Base-by-base conservation (phyloP, 2,888 invertebrate species). In the Eudasyphora cyanicolor region DNA sequence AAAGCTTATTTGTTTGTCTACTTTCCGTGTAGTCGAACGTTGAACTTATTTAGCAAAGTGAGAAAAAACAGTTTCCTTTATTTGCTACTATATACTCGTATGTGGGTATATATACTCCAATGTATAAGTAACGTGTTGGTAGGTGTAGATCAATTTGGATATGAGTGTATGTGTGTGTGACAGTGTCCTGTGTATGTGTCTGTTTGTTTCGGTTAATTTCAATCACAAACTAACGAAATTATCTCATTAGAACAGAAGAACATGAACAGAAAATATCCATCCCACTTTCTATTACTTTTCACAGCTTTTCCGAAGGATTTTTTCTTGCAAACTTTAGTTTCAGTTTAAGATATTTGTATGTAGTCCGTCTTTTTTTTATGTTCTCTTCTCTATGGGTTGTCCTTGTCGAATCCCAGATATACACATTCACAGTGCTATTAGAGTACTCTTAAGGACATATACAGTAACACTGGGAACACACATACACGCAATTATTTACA, bases 211-310 rank as follows among this genome's bases (percentile, higher is more conserved):
- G 62, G 74, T 70, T 80, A 77, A 76, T 49, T 77, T 77, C 79
- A 77, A 75, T 80, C 70, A 74, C 54, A 62, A 80, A 80, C 79
- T 76, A 77, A 83, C 62, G 27, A 80, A 83, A 77, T 77, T 80
- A 80, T 74, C 74, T 80, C 79, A 80, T 80, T 80, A 83, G 74
- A 35, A 19, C 24, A 19, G 27, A 62, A 76, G 60, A 79, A 70
- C 49, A 49, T 77, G 51, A 27, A 75, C 70, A 70, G 62, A 32
- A n/a, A 32, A 79, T 82, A 54, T 71, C 21, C 12, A 54, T 71
- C 21, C 12, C 42, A 27, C 21, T 74, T 45, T 14, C 32, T 12
- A 2, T 49, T 60, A 45, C 24, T 54, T 69, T n/a, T 32, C 27
- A 49, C 3, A 2, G 10, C n/a, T 32, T 32, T 2, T 64, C 2